Evolutionary conservation across 1,140 invertebrate genomes (phyloP).

Genomic region (Cotesia vestalis): DNA sequence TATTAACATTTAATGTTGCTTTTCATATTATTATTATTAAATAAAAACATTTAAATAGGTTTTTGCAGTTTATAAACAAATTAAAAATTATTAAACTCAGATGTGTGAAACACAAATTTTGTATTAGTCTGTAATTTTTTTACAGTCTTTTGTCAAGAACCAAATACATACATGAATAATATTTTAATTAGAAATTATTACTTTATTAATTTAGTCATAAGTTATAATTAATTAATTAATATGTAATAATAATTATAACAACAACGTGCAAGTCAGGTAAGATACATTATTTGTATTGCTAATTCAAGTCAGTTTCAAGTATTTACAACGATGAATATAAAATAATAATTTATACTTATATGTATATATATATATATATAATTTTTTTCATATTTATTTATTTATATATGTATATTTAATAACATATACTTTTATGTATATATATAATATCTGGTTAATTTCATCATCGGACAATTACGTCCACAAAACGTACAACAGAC

Average conservation of each 20-base stretch:
- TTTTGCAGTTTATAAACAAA: neutral
- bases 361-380: conserved; percentile 48
- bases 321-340: conserved; percentile 60
- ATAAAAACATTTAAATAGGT: too few species aligned
- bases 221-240: too few species aligned
- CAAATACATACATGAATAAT: conserved; percentile 13
- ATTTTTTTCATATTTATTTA: conserved; percentile 42
- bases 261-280: conserved; percentile 37
- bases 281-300: conserved; percentile 50
- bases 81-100: neutral
- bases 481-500: conserved; percentile 58
- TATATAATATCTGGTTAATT: neutral
- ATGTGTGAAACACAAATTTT: neutral
- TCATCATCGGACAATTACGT: conserved; percentile 39
- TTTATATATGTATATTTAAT: too few species aligned
- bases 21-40: too few species aligned
- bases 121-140: conserved; percentile 11
- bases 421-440: too few species aligned
- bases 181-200: neutral
- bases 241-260: neutral
- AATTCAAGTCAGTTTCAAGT: conserved; percentile 55
- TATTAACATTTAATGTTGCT: neutral
- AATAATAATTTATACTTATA: conserved; percentile 61
- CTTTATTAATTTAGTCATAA: neutral
- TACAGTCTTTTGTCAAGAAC: conserved; percentile 17